phyloP scores from a whole-genome alignment of 2,113 vertebrate species.

The Tetraodon nigroviridis region DNA sequence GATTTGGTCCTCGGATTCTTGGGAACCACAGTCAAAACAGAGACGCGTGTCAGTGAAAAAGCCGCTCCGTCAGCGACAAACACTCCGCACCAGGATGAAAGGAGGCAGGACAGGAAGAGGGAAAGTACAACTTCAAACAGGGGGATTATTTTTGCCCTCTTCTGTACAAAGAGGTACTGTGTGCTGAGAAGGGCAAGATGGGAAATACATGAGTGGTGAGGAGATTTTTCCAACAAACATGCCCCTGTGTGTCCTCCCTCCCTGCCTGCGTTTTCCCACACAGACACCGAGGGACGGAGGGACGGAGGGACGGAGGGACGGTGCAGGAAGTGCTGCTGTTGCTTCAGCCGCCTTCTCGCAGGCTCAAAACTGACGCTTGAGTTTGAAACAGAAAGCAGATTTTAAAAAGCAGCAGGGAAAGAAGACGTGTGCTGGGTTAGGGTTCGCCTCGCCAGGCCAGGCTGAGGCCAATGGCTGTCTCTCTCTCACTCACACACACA shows the following conservation, averaged over 20 bases:
- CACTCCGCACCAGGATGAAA: neutral
- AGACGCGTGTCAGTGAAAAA: conserved; percentile 4
- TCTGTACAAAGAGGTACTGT: conserved; percentile 63
- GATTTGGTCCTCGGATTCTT: neutral
- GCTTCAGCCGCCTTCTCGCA: neutral
- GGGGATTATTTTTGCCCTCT: conserved; percentile 29
- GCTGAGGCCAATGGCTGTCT: conserved; percentile 17
- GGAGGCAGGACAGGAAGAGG: conserved; percentile 14
- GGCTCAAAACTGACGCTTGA: conserved; percentile 18
- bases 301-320: no score
- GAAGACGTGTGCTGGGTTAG: conserved; percentile 31
- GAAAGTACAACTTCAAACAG: conserved; percentile 18
- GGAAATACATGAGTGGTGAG: conserved; percentile 33
- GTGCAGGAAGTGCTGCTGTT: neutral
- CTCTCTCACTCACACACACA: conserved; percentile 10
- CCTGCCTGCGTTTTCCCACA: no score
- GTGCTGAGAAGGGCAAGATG: conserved; percentile 32
- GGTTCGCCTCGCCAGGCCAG: conserved; percentile 28
- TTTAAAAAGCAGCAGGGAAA: conserved; percentile 15
- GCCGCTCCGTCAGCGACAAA: conserved; percentile 20
- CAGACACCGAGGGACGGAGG: neutral
- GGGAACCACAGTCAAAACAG: neutral
- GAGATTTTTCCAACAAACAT: conserved; percentile 49
- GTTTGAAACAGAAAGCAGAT: conserved; percentile 10
- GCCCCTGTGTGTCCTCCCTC: conserved; percentile 17